Evolutionary conservation across 2,113 vertebrate genomes (phyloP).

Genomic region (Glaucomys volans): DNA sequence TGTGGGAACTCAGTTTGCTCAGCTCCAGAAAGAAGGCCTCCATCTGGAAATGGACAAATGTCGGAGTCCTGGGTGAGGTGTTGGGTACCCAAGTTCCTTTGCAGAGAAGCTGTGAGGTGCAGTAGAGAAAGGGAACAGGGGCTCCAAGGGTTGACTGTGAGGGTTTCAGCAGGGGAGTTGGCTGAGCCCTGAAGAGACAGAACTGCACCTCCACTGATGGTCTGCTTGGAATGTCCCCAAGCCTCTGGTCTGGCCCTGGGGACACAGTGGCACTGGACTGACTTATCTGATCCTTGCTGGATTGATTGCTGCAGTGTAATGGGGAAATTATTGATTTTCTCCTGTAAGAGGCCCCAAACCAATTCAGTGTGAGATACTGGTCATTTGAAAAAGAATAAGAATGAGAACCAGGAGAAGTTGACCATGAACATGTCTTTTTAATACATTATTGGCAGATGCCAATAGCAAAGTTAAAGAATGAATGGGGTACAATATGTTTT

Average conservation of each 20-base stretch:
- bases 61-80: neutral
- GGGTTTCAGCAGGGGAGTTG: neutral
- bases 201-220: neutral
- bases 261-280: neutral
- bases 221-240: neutral
- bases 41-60: neutral
- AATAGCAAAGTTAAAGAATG: constrained; percentile 25
- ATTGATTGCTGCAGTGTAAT: neutral
- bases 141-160: neutral
- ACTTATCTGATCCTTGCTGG: constrained; percentile 11
- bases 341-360: constrained; percentile 21
- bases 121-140: no score
- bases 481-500: neutral
- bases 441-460: constrained; percentile 19
- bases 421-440: constrained; percentile 38
- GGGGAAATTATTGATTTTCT: constrained; percentile 39
- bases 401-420: constrained; percentile 49
- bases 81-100: neutral
- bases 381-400: constrained; percentile 51
- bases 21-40: neutral
- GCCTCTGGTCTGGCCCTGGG: neutral
- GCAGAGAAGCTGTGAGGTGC: neutral
- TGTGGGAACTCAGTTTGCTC: neutral
- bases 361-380: constrained; percentile 44
- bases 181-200: neutral